These are phyloP conservation scores for Epinephelus cyanopodus DNA, from an alignment of 2,113 vertebrate genomes.

Conservation along the genomic window DNA sequence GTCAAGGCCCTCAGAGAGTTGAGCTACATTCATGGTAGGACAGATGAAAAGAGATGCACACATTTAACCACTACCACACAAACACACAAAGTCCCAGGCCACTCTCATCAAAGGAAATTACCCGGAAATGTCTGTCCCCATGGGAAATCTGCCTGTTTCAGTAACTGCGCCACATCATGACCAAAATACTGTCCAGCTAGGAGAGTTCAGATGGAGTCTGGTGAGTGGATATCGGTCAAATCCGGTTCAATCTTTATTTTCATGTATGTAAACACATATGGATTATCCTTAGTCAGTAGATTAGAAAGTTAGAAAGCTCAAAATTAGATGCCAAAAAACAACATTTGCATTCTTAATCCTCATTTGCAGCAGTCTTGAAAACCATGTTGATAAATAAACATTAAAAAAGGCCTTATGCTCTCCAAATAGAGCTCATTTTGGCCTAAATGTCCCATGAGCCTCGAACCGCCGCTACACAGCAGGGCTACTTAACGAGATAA, in stretches of 20 bases:
- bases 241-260: not conserved
- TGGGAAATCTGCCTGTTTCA: conserved; percentile 30
- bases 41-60: conserved; percentile 1
- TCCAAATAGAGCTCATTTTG: conserved; percentile 47
- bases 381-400: conserved; percentile 22
- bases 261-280: not conserved
- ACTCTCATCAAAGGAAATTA: conserved; percentile 41
- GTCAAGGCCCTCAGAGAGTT: conserved; percentile 24
- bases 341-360: not conserved
- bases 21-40: conserved; percentile 7
- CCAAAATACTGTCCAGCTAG: not conserved
- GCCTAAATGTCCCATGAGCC: conserved; percentile 57
- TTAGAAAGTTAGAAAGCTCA: not conserved
- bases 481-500: conserved; percentile 55
- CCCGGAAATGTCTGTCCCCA: conserved; percentile 21
- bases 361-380: not conserved
- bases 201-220: not conserved
- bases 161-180: not conserved
- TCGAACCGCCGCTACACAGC: conserved; percentile 7
- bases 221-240: not conserved
- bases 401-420: conserved; percentile 15
- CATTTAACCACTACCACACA: conserved; percentile 12
- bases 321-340: not conserved
- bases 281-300: not conserved
- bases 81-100: not conserved